Percentiles rank a stretch among this genome's conserved stretches.
phyloP scores from a whole-genome alignment of 2,888 invertebrate species.

The Athripsodes cinereus region DNA sequence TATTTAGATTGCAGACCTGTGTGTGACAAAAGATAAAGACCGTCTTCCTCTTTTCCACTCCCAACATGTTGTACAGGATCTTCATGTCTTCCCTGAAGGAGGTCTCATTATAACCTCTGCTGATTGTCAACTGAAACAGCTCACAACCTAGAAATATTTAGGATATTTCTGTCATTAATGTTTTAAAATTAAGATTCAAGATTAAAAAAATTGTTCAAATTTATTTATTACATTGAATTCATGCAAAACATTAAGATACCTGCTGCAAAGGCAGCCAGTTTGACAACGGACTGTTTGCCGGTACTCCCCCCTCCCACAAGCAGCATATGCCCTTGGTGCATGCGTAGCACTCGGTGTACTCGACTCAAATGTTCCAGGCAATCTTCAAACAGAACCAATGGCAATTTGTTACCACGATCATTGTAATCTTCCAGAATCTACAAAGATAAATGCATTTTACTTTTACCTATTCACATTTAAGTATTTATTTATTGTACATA shows the following conservation, averaged over 20 bases:
- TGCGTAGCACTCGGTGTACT: conserved; percentile 76
- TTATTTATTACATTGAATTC: too few species aligned
- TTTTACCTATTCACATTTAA: too few species aligned
- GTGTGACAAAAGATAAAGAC: conserved; percentile 81
- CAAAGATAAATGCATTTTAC: neutral
- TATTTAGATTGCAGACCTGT: conserved; percentile 58
- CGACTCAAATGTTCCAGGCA: conserved; percentile 87
- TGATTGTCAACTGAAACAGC: conserved; percentile 74
- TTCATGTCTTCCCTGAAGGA: conserved; percentile 86
- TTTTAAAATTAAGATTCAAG: too few species aligned
- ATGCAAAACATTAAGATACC: too few species aligned
- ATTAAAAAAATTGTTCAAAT: too few species aligned
- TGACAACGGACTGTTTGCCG: conserved; percentile 78
- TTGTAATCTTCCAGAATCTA: conserved; percentile 82
- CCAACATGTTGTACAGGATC: conserved; percentile 66
- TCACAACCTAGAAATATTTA: conserved; percentile 56
- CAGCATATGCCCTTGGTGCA: conserved; percentile 78
- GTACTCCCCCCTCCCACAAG: conserved; percentile 86
- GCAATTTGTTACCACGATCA: conserved; percentile 66
- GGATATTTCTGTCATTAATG: too few species aligned
- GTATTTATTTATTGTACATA: too few species aligned
- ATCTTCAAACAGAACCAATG: conserved; percentile 84
- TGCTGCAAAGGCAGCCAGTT: conserved; percentile 78
- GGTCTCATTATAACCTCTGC: conserved; percentile 79
- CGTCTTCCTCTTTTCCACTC: conserved; percentile 70